Conservation (phyloP, 1,140 invertebrate species). For the Triops cancriformis region DNA sequence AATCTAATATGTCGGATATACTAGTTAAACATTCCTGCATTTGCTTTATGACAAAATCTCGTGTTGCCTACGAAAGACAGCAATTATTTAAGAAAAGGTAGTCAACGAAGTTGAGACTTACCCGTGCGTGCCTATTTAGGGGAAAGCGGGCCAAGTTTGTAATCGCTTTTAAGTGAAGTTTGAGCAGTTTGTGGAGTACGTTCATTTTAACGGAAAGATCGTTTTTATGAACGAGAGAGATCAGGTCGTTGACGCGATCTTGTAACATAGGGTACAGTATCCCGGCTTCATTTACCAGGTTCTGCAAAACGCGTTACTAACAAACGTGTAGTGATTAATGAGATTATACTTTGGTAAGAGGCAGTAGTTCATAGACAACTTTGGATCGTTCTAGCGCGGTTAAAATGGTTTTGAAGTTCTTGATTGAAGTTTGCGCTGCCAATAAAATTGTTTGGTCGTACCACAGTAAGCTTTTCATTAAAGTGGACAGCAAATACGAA, state of each 20-base stretch:
- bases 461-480: neutral
- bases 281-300: neutral
- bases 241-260: neutral
- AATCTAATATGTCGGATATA: neutral
- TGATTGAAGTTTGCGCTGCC: neutral
- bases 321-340: neutral
- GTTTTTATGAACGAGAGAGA: conserved; percentile 1
- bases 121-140: neutral
- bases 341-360: neutral
- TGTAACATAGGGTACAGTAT: neutral
- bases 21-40: neutral
- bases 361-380: neutral
- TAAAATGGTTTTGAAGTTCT: neutral
- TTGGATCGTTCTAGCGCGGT: neutral
- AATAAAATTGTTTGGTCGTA: neutral
- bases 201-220: neutral
- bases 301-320: neutral
- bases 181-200: neutral
- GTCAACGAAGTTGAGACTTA: neutral
- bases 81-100: neutral
- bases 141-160: neutral
- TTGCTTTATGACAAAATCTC: neutral
- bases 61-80: neutral
- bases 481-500: neutral
- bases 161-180: neutral